Base-by-base conservation (phyloP, 2,888 invertebrate genomes). In the Drosophila prostipennis region DNA sequence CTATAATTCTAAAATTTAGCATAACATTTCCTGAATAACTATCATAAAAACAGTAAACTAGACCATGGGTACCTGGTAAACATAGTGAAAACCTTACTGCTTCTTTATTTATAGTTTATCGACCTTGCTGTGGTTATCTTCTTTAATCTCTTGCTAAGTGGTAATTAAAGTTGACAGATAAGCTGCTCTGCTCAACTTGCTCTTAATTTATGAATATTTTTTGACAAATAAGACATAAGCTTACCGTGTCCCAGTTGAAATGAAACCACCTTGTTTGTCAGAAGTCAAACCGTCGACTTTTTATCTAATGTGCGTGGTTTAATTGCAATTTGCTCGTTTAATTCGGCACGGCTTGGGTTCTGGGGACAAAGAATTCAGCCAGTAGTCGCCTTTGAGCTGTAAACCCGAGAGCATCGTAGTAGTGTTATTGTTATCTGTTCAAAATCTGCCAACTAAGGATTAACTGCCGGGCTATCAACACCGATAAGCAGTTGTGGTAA, bases 251-350 rank as follows among this genome's bases (percentile, higher is more conserved):
- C 61, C 61, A 61, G 40, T 63, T 63, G 11, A 36, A 40, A 48
- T 19, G 6, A 32, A 58, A 61, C 45, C 59, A 45, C 45, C 60
- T 60, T 43, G 45, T 14, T 10, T 11, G 46, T 40, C 45, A 43
- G 11, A 52, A n/a, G 46, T 36, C 45, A 49, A 11, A 52, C 48
- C 19, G 16, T 32, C 39, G n/a, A 32, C n/a, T 49, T 72, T 64
- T 63, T 67, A 72, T 61, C 53, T 68, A 67, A 77, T 61, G 16
- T 57, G 72, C 74, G 77, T 84, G 57, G 54, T 42, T 40, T 23
- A 73, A 72, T 73, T 74, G 74, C 74, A 72, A 72, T 61, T 84
- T 84, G 51, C 57, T 65, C 23, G 34, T 40, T 48, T 13, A 40
- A 46, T 64, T 54, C 7, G 39, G 32, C 45, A 54, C 54, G 54